phyloP scores from a whole-genome alignment of 1,140 invertebrate species.

The Periplaneta americana region DNA sequence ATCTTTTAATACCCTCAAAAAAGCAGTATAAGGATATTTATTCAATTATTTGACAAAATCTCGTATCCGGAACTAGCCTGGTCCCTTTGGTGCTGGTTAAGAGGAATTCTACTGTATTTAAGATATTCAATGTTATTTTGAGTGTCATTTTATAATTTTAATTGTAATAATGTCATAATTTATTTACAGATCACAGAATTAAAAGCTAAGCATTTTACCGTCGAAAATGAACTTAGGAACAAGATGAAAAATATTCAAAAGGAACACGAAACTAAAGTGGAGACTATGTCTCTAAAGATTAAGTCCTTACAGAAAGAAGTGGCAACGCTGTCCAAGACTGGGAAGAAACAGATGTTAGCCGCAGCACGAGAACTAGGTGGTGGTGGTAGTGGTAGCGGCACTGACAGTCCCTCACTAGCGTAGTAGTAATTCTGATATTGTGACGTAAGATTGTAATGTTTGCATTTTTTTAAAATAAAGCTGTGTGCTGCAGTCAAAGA shows the following conservation, averaged over 20 bases:
- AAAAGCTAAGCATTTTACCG: slow-evolving; percentile 86
- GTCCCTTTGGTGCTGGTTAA: no score
- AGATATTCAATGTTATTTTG: no score
- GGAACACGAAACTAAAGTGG: slow-evolving; percentile 73
- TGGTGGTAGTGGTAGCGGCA: slow-evolving; percentile 67
- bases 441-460: no score
- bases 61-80: no score
- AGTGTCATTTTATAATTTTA: no score
- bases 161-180: background rate
- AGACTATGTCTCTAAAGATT: slow-evolving; percentile 71
- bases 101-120: no score
- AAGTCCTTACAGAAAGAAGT: slow-evolving; percentile 76
- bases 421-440: background rate
- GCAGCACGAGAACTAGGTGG: slow-evolving; percentile 32
- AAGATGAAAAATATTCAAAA: slow-evolving; percentile 80
- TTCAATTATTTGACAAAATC: no score
- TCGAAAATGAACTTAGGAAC: slow-evolving; percentile 75
- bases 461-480: no score
- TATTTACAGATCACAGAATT: slow-evolving; percentile 79
- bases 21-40: no score
- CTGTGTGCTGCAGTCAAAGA: background rate
- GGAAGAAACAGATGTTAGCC: slow-evolving; percentile 47
- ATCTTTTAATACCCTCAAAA: no score
- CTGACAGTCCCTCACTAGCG: slow-evolving; percentile 48
- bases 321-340: slow-evolving; percentile 73